These are phyloP conservation scores for Sciurus niger DNA, from an alignment of 2,113 vertebrate genomes.

Conservation along the genomic window DNA sequence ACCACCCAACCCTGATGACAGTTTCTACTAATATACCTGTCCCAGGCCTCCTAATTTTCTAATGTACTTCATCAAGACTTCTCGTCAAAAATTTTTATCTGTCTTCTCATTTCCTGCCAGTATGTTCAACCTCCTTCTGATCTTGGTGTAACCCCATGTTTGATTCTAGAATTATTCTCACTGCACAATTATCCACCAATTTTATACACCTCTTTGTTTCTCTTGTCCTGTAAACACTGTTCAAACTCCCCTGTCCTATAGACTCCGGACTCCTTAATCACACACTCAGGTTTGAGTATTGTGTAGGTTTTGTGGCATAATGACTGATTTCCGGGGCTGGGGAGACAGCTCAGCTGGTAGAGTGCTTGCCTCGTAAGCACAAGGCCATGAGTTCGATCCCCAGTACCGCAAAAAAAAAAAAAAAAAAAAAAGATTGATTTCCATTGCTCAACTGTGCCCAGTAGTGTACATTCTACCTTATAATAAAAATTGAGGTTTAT, in stretches of 20 bases:
- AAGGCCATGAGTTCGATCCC: too few species aligned
- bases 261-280: background rate
- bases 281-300: background rate
- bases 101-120: background rate
- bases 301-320: background rate
- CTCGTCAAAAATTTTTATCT: background rate
- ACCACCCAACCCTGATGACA: background rate
- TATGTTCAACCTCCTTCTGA: background rate
- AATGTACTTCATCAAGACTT: background rate
- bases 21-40: background rate
- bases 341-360: too few species aligned
- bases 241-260: background rate
- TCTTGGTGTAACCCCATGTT: background rate
- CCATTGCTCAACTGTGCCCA: background rate
- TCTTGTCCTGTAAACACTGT: background rate
- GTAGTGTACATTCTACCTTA: conserved; percentile 27
- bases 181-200: background rate
- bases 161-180: background rate
- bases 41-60: background rate
- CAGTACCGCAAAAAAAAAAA: too few species aligned
- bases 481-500: conserved; percentile 46
- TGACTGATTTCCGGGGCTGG: background rate
- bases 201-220: conserved; percentile 27
- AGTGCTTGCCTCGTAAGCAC: too few species aligned
- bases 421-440: background rate